phyloP scores from a whole-genome alignment of 2,888 invertebrate species.

The Ophion ventricosus region DNA sequence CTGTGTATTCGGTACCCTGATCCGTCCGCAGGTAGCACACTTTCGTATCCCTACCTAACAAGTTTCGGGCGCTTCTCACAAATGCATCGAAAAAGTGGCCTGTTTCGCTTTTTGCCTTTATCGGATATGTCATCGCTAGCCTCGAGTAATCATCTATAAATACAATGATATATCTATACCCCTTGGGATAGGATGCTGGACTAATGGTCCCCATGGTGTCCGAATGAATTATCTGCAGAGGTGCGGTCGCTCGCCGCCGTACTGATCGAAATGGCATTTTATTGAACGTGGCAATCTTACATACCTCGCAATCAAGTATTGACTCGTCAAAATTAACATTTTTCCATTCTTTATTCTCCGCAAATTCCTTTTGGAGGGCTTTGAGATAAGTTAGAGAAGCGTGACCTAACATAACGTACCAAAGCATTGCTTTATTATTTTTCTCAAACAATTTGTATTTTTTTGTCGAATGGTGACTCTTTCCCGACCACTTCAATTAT shows the following conservation, averaged over 20 bases:
- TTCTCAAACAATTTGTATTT: constrained; percentile 35
- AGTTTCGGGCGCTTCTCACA: constrained; percentile 66
- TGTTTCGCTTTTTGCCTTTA: constrained; percentile 65
- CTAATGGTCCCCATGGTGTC: constrained; percentile 68
- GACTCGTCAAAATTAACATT: constrained; percentile 64
- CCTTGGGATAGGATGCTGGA: constrained; percentile 63
- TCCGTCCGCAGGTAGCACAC: too few species aligned
- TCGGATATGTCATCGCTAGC: constrained; percentile 65
- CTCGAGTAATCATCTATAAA: constrained; percentile 70
- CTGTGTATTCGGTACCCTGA: constrained; percentile 67
- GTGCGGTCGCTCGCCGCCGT: constrained; percentile 57
- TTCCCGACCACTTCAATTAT: constrained; percentile 22
- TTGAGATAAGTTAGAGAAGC: constrained; percentile 68
- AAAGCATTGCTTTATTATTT: constrained; percentile 68
- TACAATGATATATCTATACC: constrained; percentile 63
- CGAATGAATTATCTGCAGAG: constrained; percentile 67
- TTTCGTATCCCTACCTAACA: constrained; percentile 65
- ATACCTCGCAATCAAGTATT: constrained; percentile 69
- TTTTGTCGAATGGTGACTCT: constrained; percentile 47
- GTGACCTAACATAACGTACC: constrained; percentile 71
- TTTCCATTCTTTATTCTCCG: constrained; percentile 53
- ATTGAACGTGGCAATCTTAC: constrained; percentile 67
- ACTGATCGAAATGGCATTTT: constrained; percentile 66
- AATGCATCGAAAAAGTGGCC: too few species aligned
- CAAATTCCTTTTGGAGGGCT: constrained; percentile 60